Conservation (phyloP, 2,888 invertebrate genomes). For the Pristionchus exspectatus region DNA sequence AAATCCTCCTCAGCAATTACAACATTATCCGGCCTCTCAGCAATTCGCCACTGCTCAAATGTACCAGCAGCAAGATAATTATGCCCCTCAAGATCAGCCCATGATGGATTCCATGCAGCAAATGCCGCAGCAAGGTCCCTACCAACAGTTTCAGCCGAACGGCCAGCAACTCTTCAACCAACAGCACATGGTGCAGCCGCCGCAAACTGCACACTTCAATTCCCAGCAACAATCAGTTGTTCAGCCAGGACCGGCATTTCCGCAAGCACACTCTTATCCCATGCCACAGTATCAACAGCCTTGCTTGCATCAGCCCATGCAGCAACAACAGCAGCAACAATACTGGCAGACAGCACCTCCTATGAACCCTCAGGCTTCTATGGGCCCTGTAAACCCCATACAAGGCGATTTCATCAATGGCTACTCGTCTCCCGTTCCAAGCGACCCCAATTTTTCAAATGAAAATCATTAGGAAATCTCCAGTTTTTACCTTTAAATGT, state of each 20-base stretch:
- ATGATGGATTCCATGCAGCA: not conserved
- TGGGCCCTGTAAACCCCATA: no score
- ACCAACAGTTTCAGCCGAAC: not conserved
- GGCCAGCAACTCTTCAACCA: not conserved
- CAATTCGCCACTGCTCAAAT: not conserved
- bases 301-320: not conserved
- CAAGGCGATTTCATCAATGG: no score
- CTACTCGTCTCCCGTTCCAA: no score
- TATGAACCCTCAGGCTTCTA: no score
- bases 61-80: not conserved
- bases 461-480: no score
- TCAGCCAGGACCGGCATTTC: not conserved
- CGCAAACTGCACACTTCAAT: not conserved
- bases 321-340: not conserved
- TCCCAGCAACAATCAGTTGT: not conserved
- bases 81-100: not conserved
- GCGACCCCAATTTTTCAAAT: no score
- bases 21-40: no score
- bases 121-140: not conserved
- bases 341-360: no score
- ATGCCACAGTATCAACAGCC: not conserved
- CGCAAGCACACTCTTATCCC: no score
- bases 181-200: not conserved
- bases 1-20: no score
- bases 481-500: no score